Base-by-base conservation (phyloP, 2,888 invertebrate species). In the Leucoptera coffeella region DNA sequence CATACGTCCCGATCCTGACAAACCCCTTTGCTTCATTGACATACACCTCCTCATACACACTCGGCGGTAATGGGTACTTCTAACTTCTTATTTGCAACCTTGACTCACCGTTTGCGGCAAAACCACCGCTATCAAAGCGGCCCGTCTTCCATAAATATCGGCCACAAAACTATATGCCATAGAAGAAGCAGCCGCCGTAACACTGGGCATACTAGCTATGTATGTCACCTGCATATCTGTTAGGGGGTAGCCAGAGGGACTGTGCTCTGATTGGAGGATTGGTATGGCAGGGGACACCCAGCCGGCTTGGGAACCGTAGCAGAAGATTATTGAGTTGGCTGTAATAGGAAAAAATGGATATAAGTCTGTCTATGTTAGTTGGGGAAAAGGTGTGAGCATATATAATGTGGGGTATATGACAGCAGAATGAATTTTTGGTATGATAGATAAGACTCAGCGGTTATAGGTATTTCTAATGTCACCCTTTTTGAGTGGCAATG, bases 221-320 rank as follows among this genome's bases (percentile, higher is more conserved):
- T 23, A 19, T 7, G 33, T 30, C 17, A 35, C 32, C 14, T 30
- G 15, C 12, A 12, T 10, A 26, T 42, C 35, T 14, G 42, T 43
- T 30, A 62, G 33, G 2, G 45, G 38, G 8, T 29, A 28, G 2
- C 44, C 48, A 3, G 45, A 29, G 1, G 50, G 45, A 3, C 46
- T 40, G 5, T 29, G 15, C 13, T 34, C 30, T 1, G 48, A 43
- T 28, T 48, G 38, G 22, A 60, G 38, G n/a, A 47, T 33, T 2
- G 44, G 42, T 12, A 53, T 37, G 12, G 47, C 46, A 4, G 57
- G 53, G 1, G 62, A 53, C 2, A 54, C 38, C 51, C 55, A 61
- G 4, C 56, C 58, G 1, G 48, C 34, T 27, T 47, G 45, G 11
- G 45, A 41, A 0, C 58, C 58, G 26, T 51, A 42, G 11, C 45